Conservation (phyloP, 1,140 invertebrate species). For the Ptiloglossa arizonensis region DNA sequence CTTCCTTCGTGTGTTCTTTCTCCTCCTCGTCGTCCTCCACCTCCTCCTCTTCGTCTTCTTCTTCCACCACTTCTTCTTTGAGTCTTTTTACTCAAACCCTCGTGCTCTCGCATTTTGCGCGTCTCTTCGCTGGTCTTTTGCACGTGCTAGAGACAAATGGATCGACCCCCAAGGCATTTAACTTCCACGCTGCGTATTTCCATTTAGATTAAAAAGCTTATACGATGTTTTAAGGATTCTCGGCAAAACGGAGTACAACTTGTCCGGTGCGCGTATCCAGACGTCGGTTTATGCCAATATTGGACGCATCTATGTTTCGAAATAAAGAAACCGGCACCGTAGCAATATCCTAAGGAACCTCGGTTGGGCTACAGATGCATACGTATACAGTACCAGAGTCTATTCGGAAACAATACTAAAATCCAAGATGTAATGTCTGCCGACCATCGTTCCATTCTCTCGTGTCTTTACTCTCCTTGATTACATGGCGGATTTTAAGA, state of each 20-base stretch:
- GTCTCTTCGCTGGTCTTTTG: constrained; percentile 44
- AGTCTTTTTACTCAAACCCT: constrained; percentile 45
- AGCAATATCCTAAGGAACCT: neutral
- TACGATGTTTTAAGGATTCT: constrained; percentile 20
- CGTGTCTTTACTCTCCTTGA: constrained; percentile 31
- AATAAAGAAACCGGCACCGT: neutral
- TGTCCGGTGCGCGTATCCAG: no score
- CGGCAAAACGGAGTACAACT: neutral
- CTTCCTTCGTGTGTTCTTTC: constrained; percentile 40
- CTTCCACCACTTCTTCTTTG: constrained; percentile 28
- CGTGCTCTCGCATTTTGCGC: constrained; percentile 49
- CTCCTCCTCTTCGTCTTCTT: constrained; percentile 1
- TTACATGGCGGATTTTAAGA: constrained; percentile 24
- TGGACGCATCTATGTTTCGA: neutral
- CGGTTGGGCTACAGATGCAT: neutral
- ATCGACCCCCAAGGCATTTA: constrained; percentile 39
- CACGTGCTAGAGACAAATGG: constrained; percentile 58
- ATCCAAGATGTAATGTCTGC: constrained; percentile 28
- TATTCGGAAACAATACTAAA: constrained; percentile 29
- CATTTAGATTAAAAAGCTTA: constrained; percentile 45
- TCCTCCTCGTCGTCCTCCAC: neutral
- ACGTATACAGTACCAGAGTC: neutral
- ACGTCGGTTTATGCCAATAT: no score
- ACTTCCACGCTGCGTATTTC: constrained; percentile 40
- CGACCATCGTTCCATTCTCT: constrained; percentile 24